A percentile compares a stretch with the other conserved stretches of the same genome.
Evolutionary conservation across 2,888 invertebrate genomes (phyloP).

Genomic region (Coelinius sp.): DNA sequence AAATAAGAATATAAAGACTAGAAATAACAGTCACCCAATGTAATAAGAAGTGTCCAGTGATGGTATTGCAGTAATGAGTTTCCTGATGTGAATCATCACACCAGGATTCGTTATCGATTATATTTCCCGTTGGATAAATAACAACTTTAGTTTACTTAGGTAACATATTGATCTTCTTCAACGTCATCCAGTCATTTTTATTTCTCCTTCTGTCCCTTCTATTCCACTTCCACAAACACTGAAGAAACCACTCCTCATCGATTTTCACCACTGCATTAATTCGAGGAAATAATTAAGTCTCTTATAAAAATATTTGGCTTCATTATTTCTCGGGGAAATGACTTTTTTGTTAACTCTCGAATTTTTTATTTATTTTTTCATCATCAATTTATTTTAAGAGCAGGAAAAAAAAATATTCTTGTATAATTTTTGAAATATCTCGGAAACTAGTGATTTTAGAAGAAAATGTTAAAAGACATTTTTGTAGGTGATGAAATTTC

Average conservation of each 20-base stretch:
- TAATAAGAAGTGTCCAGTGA: not conserved
- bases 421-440: too few species aligned
- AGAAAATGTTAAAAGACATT: too few species aligned
- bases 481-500: too few species aligned
- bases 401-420: too few species aligned
- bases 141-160: not conserved
- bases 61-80: conserved; percentile 2
- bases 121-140: not conserved
- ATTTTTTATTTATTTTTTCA: too few species aligned
- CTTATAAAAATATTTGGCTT: not conserved
- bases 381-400: too few species aligned
- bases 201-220: not conserved
- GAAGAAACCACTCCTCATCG: not conserved
- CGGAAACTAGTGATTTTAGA: too few species aligned
- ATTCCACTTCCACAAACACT: not conserved
- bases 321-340: not conserved
- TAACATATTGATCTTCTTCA: conserved; percentile 3
- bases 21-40: not conserved
- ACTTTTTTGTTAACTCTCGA: too few species aligned
- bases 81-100: conserved; percentile 14
- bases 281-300: not conserved
- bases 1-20: not conserved
- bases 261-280: not conserved
- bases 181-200: not conserved
- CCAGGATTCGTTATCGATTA: conserved; percentile 13